Conservation (phyloP, 2,113 vertebrate genomes). For the Microcebus ravelobensis region DNA sequence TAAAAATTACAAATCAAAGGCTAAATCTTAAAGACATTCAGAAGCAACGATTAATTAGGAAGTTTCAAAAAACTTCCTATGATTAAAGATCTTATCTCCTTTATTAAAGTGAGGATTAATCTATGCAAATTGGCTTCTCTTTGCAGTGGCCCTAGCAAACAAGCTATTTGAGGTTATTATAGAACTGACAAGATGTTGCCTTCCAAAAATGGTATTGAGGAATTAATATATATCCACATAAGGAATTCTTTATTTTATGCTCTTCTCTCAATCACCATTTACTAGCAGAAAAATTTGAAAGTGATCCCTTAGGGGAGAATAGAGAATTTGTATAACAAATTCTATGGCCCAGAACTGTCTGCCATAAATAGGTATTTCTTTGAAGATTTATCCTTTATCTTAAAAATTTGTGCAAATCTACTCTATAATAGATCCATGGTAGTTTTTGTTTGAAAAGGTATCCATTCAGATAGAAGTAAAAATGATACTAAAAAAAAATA, state of each 20-base stretch:
- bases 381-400: neutral
- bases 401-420: neutral
- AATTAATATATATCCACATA: neutral
- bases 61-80: neutral
- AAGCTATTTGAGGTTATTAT: neutral
- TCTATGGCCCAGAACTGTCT: neutral
- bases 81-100: slow-evolving; percentile 50
- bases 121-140: neutral
- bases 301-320: neutral
- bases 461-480: neutral
- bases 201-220: neutral
- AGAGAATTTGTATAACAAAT: neutral
- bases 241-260: neutral
- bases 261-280: neutral
- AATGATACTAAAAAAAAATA: neutral
- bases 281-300: neutral
- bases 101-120: slow-evolving; percentile 30
- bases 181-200: neutral
- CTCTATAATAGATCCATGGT: neutral
- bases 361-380: neutral
- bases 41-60: slow-evolving; percentile 35
- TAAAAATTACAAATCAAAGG: neutral
- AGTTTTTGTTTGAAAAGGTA: neutral
- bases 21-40: neutral
- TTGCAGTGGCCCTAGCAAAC: neutral